Evolutionary conservation across 37 sponge, comb jelly and placozoan genomes (phyloP).

Genomic region (Aplysina aerophoba): DNA sequence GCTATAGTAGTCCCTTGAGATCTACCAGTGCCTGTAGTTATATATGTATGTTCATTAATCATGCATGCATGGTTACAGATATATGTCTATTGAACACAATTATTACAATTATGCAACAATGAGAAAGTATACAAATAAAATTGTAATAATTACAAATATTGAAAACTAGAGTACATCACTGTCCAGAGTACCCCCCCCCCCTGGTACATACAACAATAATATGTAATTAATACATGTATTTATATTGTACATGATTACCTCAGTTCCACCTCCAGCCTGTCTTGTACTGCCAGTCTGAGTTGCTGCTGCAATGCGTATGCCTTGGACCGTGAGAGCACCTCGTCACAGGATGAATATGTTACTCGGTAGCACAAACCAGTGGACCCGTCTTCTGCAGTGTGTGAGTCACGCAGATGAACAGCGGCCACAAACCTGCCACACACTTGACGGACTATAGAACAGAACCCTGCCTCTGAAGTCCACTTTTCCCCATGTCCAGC

Average conservation of each 20-base stretch:
- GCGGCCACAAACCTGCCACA: constrained; percentile 26
- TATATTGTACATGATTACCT: neutral
- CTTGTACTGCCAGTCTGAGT: neutral
- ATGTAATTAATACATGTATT: neutral
- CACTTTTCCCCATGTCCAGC: neutral
- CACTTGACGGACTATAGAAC: constrained; percentile 4
- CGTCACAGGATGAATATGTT: constrained; percentile 32
- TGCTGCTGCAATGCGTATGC: constrained; percentile 12
- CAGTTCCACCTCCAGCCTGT: neutral
- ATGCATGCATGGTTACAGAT: too few species aligned
- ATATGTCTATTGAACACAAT: too few species aligned
- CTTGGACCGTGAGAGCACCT: constrained; percentile 9
- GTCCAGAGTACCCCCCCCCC: too few species aligned
- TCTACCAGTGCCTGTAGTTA: too few species aligned
- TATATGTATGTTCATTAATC: too few species aligned
- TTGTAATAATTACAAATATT: too few species aligned
- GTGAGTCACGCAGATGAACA: constrained; percentile 4
- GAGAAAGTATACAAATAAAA: too few species aligned
- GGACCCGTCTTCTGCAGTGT: neutral
- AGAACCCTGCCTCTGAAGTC: constrained; percentile 1
- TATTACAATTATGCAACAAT: too few species aligned
- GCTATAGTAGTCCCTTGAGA: too few species aligned
- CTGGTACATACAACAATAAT: too few species aligned
- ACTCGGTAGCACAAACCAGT: constrained; percentile 55
- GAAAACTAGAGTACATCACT: too few species aligned